Conservation (phyloP, 1,140 invertebrate species). For the Dryas iulia region DNA sequence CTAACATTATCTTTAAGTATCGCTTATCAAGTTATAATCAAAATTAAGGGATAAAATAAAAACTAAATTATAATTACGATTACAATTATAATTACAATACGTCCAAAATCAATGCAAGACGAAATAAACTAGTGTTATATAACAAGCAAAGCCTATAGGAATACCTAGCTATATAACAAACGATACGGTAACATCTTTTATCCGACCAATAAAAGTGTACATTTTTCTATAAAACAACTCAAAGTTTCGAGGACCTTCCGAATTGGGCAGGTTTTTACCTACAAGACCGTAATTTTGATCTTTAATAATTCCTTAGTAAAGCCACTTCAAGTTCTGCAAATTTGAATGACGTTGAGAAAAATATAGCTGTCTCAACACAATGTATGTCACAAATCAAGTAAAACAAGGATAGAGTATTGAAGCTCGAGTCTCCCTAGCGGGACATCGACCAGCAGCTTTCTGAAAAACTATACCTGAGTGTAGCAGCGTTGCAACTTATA, state of each 20-base stretch:
- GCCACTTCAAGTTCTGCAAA: conserved; percentile 73
- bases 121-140: conserved; percentile 12
- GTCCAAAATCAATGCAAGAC: neutral
- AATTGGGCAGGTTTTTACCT: conserved; percentile 58
- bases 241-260: conserved; percentile 39
- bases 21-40: neutral
- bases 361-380: conserved; percentile 50
- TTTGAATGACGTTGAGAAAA: conserved; percentile 36
- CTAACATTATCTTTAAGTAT: neutral
- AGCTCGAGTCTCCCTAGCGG: conserved; percentile 71
- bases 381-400: conserved; percentile 38
- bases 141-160: conserved; percentile 6
- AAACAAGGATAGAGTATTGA: conserved; percentile 50
- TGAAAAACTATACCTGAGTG: conserved; percentile 64
- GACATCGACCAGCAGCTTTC: conserved; percentile 80
- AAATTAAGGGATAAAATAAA: neutral
- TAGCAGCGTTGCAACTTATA: conserved; percentile 55
- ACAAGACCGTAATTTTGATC: conserved; percentile 68
- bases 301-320: conserved; percentile 70
- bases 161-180: conserved; percentile 31
- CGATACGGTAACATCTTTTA: conserved; percentile 38
- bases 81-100: neutral
- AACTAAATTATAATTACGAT: neutral
- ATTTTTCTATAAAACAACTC: conserved; percentile 37
- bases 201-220: conserved; percentile 41